Evolutionary conservation across 2,888 invertebrate genomes (phyloP), one percentile per base, ranked within the genome.

Genomic region (Heliconius charithonia): DNA sequence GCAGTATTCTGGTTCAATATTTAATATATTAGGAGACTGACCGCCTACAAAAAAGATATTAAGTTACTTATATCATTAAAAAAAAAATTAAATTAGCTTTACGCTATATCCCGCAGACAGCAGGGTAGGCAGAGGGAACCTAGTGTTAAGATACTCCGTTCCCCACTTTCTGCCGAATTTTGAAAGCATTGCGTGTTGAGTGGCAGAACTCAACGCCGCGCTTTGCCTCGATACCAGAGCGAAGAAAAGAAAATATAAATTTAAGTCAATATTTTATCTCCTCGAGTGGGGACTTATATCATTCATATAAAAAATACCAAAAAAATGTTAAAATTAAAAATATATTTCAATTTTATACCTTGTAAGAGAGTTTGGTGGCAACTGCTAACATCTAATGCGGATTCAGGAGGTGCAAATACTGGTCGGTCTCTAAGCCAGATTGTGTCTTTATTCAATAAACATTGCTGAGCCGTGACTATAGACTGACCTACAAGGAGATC

Each of bases 371-470:
- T 93, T 83, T 94, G 94, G 85, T 95, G 94, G 86, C 94, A 95
- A 84, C 90, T 93, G 86, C 88, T 89, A 51, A 93, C 89, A 78
- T 94, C 93, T 81, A 93, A 84, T 82, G 88, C 87, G 67, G 89
- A 87, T 83, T 94, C 93, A 76, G 92, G 90, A 37, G 93, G 86
- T 51, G 92, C 91, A 83, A 94, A 94, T 80, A 93, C 91, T 56
- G 94, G 93, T 82, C 94, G 89, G 75, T 95, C 94, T 83, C 94
- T 89, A 76, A 95, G 87, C 94, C 94, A 95, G 85, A 95, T 94
- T 81, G 94, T 94, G 86, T 95, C 94, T 89, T 95, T 95, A 91
- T 95, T 94, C 89, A 95, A 91, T 87, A 95, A 87, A 87, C 94
- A 94, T 85, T 94, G 94, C 85, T 94, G 94, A 76, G 94, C 94